Percentiles rank a stretch among this genome's conserved stretches.
phyloP scores from a whole-genome alignment of 2,888 invertebrate genomes.

The Drosophila niveifrons region DNA sequence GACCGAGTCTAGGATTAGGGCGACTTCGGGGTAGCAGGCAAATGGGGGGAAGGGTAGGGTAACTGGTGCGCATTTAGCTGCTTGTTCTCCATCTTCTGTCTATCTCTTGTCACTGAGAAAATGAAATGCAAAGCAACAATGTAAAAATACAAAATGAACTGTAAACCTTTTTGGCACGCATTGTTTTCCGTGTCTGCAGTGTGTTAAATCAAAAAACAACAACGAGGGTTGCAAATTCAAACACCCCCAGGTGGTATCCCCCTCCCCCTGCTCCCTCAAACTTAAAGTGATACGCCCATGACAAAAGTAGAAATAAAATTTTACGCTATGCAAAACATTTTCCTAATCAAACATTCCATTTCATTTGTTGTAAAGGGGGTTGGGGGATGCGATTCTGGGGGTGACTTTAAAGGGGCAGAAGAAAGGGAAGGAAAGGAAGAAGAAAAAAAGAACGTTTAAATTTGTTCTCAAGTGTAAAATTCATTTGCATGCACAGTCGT shows the following conservation, averaged over 20 bases:
- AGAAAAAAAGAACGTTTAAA: constrained; percentile 30
- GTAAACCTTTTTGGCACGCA: constrained; percentile 76
- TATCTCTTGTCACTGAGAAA: constrained; percentile 33
- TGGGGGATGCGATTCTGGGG: neutral
- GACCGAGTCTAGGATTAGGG: neutral
- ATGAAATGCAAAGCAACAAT: constrained; percentile 64
- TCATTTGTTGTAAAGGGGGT: constrained; percentile 58
- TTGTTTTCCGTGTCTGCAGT: constrained; percentile 52
- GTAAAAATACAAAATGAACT: constrained; percentile 72
- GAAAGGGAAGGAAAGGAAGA: neutral
- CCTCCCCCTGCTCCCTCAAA: neutral
- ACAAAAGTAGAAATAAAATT: constrained; percentile 64
- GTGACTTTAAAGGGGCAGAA: neutral
- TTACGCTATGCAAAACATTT: constrained; percentile 79
- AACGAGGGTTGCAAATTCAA: constrained; percentile 58
- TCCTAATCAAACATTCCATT: constrained; percentile 81
- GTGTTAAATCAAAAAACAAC: constrained; percentile 50
- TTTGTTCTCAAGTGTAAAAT: constrained; percentile 78
- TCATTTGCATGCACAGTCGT: constrained; percentile 71
- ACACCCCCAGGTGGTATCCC: constrained; percentile 47
- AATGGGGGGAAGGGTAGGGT: neutral
- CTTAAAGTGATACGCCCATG: constrained; percentile 60
- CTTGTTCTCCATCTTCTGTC: constrained; percentile 24
- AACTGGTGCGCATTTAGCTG: constrained; percentile 43
- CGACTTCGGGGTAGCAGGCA: neutral